phyloP scores from a whole-genome alignment of 2,113 vertebrate species.

The Phaetusa simplex region DNA sequence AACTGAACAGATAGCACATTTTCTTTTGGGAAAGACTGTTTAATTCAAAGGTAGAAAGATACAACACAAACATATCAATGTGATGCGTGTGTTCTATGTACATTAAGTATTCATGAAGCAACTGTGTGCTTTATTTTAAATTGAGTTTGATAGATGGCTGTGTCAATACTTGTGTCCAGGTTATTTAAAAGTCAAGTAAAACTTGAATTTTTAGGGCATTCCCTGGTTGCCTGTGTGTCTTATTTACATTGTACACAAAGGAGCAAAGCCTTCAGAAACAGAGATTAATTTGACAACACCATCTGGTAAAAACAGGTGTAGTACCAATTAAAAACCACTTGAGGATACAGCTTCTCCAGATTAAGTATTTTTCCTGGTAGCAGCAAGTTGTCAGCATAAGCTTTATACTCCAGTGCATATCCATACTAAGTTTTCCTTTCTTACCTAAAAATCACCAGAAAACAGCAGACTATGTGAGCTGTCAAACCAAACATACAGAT shows the following conservation, averaged over 20 bases:
- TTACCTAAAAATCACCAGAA: not conserved
- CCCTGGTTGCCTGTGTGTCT: not conserved
- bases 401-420: not conserved
- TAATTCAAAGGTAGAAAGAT: not conserved
- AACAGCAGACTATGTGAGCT: not conserved
- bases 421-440: not conserved
- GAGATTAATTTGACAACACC: not conserved
- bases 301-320: constrained; percentile 46
- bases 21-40: not conserved
- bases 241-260: constrained; percentile 15
- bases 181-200: constrained; percentile 62
- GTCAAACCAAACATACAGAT: not conserved
- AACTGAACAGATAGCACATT: not conserved
- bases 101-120: constrained; percentile 35
- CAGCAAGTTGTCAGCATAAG: not conserved
- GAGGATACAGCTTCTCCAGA: not conserved
- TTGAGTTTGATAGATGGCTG: constrained; percentile 10
- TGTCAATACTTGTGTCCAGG: constrained; percentile 25
- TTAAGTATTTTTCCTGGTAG: not conserved
- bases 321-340: constrained; percentile 20
- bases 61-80: not conserved
- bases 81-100: not conserved
- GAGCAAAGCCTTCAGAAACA: constrained; percentile 17
- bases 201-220: constrained; percentile 48
- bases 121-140: constrained; percentile 30